phyloP scores from a whole-genome alignment of 1,140 invertebrate genomes.

The Diprion similis region DNA sequence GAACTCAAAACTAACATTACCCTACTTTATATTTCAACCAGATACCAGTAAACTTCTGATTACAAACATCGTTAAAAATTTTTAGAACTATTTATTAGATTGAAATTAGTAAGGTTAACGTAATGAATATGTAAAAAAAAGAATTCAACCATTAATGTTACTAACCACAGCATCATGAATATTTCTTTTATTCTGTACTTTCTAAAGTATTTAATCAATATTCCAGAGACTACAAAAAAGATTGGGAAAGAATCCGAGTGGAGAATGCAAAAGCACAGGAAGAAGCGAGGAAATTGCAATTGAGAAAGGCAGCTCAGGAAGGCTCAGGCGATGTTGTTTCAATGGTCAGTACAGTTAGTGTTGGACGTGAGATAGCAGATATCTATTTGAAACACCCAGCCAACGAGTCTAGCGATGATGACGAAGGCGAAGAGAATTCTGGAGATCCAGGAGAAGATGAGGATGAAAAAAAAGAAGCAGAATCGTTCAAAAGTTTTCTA shows the following conservation, averaged over 20 bases:
- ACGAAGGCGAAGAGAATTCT: slow-evolving; percentile 68
- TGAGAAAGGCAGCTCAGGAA: slow-evolving; percentile 45
- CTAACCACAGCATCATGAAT: background rate
- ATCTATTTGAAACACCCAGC: slow-evolving; percentile 74
- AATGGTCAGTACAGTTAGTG: slow-evolving; percentile 63
- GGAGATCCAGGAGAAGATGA: slow-evolving; percentile 31
- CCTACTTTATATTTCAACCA: too few species aligned
- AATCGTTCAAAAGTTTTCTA: slow-evolving; percentile 51
- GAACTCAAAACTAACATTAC: too few species aligned
- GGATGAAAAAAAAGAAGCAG: slow-evolving; percentile 42
- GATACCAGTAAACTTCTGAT: too few species aligned
- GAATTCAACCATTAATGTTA: background rate
- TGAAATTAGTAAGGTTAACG: too few species aligned
- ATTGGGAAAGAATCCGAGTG: slow-evolving; percentile 72
- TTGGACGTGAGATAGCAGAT: slow-evolving; percentile 69
- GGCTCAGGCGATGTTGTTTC: slow-evolving; percentile 46
- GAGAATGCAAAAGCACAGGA: slow-evolving; percentile 63
- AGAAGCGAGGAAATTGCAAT: slow-evolving; percentile 48
- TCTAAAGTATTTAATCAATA: slow-evolving; percentile 18
- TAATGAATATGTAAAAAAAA: too few species aligned
- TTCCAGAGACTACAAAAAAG: slow-evolving; percentile 74
- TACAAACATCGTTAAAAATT: too few species aligned
- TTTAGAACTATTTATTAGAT: too few species aligned
- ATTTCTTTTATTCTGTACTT: background rate
- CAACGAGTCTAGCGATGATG: slow-evolving; percentile 77